Evolutionary conservation across 2,888 invertebrate species (phyloP).

Genomic region (Synanthedon formicaeformis): DNA sequence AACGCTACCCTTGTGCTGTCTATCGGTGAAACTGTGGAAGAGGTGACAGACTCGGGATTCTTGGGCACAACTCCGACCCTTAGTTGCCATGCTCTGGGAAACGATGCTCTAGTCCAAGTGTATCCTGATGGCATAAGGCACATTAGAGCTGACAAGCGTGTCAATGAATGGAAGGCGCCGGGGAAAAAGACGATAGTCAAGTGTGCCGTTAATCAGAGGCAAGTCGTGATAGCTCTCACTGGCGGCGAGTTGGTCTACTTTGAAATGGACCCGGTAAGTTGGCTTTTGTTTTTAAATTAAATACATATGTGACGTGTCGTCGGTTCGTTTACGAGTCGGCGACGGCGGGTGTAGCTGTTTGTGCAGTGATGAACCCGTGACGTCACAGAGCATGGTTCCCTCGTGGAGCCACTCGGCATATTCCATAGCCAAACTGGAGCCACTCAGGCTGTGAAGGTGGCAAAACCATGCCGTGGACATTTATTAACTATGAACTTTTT

Average conservation of each 20-base stretch:
- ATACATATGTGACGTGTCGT: constrained; percentile 39
- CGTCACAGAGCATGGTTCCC: constrained; percentile 74
- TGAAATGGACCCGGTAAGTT: constrained; percentile 97
- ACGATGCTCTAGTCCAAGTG: constrained; percentile 97
- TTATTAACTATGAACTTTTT: constrained; percentile 7
- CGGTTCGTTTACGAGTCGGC: constrained; percentile 26
- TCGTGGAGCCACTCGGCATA: constrained; percentile 75
- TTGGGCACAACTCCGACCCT: constrained; percentile 98
- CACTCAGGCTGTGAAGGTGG: constrained; percentile 75
- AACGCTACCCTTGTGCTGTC: constrained; percentile 97
- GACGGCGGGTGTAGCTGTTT: constrained; percentile 65
- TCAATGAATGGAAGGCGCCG: constrained; percentile 99
- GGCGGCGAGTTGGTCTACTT: constrained; percentile 99
- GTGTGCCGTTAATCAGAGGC: constrained; percentile 98
- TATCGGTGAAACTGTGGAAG: constrained; percentile 99
- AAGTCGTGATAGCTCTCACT: constrained; percentile 97
- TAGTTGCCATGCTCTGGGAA: constrained; percentile 97
- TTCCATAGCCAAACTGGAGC: constrained; percentile 81
- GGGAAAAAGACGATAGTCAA: constrained; percentile 97
- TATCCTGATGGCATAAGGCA: constrained; percentile 99
- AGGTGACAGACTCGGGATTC: constrained; percentile 99
- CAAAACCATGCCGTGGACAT: constrained; percentile 79
- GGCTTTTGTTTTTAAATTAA: constrained; percentile 23
- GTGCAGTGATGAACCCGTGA: constrained; percentile 69
- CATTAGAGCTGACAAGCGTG: constrained; percentile 96